These are phyloP conservation scores for Mustela lutreola DNA, from an alignment of 2,113 vertebrate species.

Conservation along the genomic window DNA sequence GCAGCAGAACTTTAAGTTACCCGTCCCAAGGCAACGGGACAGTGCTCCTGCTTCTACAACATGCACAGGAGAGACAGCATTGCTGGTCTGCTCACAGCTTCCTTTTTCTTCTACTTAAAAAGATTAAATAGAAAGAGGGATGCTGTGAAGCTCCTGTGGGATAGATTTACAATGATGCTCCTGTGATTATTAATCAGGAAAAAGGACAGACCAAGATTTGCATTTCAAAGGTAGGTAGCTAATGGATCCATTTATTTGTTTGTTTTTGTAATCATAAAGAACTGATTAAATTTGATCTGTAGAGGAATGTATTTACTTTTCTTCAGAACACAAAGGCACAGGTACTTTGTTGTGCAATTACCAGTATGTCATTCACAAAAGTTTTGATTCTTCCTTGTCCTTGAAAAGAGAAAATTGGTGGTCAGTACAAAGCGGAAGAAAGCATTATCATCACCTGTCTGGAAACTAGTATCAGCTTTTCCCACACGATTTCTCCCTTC, in stretches of 20 bases:
- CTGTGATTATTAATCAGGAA: background rate
- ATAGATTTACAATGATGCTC: background rate
- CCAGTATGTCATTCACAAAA: background rate
- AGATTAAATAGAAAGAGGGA: background rate
- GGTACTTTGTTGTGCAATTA: background rate
- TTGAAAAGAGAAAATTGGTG: background rate
- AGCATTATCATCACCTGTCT: background rate
- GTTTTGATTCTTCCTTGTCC: background rate
- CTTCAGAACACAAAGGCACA: background rate
- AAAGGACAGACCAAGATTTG: background rate
- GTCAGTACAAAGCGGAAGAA: background rate
- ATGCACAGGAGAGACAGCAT: background rate
- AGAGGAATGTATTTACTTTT: background rate
- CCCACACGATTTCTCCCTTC: background rate
- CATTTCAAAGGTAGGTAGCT: background rate
- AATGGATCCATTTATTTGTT: background rate
- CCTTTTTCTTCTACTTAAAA: conserved; percentile 1
- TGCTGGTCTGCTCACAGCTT: background rate
- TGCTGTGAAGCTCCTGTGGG: background rate
- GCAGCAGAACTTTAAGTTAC: conserved; percentile 98
- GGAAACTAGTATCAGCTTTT: background rate
- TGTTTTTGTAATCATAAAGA: background rate
- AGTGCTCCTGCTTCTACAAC: conserved; percentile 60
- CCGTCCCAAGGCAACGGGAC: conserved; percentile 93
- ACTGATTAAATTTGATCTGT: background rate